Conservation (phyloP, 2,888 invertebrate species). For the Orthonevra nobilis region DNA sequence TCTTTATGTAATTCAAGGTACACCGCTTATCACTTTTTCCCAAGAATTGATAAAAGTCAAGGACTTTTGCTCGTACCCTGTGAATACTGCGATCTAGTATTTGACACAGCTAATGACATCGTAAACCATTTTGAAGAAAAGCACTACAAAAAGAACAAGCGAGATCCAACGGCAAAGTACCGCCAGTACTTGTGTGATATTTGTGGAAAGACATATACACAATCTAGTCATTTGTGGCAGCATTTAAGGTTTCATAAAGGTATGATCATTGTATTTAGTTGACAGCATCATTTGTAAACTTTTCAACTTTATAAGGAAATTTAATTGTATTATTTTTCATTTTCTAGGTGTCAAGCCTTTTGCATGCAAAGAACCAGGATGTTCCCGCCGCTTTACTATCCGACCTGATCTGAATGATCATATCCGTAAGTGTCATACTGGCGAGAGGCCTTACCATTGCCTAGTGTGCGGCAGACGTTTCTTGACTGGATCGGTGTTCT, state of each 20-base stretch:
- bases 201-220: slow-evolving; percentile 83
- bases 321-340: neutral
- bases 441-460: slow-evolving; percentile 84
- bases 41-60: slow-evolving; percentile 74
- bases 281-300: too few relatives aligned
- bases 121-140: slow-evolving; percentile 82
- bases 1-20: slow-evolving; percentile 72
- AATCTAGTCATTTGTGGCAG: slow-evolving; percentile 85
- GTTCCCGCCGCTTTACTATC: slow-evolving; percentile 83
- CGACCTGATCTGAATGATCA: slow-evolving; percentile 84
- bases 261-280: slow-evolving; percentile 61
- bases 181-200: slow-evolving; percentile 83
- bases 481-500: slow-evolving; percentile 84
- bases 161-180: slow-evolving; percentile 77
- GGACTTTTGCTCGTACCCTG: slow-evolving; percentile 75
- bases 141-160: slow-evolving; percentile 81
- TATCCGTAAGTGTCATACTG: slow-evolving; percentile 84
- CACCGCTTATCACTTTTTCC: slow-evolving; percentile 77
- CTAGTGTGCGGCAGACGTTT: slow-evolving; percentile 84
- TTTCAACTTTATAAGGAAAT: too few relatives aligned
- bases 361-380: slow-evolving; percentile 83
- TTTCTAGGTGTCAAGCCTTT: slow-evolving; percentile 83
- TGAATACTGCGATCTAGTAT: slow-evolving; percentile 77
- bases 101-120: slow-evolving; percentile 75
- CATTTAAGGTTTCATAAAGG: slow-evolving; percentile 85